Percentiles rank a stretch among this genome's conserved stretches.
Evolutionary conservation across 2,797 vertebrate species (phyloP).

Genomic region (Bradypus variegatus): DNA sequence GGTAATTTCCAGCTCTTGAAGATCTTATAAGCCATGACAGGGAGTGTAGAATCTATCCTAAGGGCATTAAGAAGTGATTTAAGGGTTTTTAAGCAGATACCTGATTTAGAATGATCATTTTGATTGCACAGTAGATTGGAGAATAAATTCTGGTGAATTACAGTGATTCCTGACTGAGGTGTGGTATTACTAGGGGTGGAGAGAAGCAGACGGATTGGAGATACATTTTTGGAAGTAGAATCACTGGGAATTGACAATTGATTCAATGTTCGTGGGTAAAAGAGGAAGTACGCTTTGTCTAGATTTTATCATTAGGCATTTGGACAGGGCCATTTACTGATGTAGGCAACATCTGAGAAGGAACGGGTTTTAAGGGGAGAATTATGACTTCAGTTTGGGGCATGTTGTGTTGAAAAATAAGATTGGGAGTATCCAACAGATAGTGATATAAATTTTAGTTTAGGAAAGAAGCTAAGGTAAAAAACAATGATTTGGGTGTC

Average conservation of each 20-base stretch:
- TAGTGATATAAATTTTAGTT: not conserved
- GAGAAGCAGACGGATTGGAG: not conserved
- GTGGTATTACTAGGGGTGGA: not conserved
- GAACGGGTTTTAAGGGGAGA: not conserved
- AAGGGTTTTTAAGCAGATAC: not conserved
- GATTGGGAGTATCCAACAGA: not conserved
- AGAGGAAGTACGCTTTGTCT: not conserved
- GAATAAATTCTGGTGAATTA: not conserved
- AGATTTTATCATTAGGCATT: not conserved
- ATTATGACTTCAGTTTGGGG: not conserved
- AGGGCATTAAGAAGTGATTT: not conserved
- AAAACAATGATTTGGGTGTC: not conserved
- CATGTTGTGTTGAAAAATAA: not conserved
- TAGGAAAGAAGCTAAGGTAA: constrained; percentile 15
- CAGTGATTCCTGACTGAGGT: not conserved
- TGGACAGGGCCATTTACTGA: not conserved
- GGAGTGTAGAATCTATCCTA: not conserved
- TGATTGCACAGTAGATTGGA: not conserved
- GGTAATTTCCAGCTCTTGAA: not conserved
- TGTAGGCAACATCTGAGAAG: not conserved
- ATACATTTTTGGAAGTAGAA: not conserved
- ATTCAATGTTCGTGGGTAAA: not conserved
- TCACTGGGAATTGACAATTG: not conserved
- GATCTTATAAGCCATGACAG: not conserved
- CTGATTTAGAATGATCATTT: not conserved